Conservation (phyloP, 2,113 vertebrate species). For the Hippopotamus amphibius region DNA sequence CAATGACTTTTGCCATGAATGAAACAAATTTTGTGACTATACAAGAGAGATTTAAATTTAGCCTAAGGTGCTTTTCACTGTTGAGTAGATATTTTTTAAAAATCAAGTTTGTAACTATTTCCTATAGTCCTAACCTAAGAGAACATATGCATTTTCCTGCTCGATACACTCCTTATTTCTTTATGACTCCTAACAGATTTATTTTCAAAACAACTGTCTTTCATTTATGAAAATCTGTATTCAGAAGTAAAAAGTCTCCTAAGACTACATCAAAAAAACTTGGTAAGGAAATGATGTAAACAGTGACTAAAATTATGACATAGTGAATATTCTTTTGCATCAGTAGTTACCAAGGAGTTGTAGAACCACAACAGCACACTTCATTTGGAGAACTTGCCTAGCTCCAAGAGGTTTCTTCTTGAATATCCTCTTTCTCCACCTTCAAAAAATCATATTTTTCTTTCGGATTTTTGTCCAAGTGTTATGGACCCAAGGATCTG, state of each 20-base stretch:
- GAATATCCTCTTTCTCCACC: background rate
- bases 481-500: background rate
- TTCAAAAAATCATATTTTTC: background rate
- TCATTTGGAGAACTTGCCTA: conserved; percentile 17
- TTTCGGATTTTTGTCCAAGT: background rate
- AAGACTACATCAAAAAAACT: background rate
- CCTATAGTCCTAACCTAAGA: background rate
- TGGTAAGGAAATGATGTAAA: conserved; percentile 12
- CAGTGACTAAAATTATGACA: conserved; percentile 39
- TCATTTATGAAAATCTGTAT: background rate
- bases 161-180: background rate
- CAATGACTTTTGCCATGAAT: conserved; percentile 16
- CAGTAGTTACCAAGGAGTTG: background rate
- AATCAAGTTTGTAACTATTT: background rate
- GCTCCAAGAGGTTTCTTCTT: background rate
- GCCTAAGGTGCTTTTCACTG: background rate
- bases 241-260: background rate
- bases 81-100: background rate
- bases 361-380: background rate
- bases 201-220: too few relatives aligned
- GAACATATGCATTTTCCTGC: background rate
- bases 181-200: too few relatives aligned
- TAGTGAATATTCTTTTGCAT: conserved; percentile 3
- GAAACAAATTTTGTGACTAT: background rate
- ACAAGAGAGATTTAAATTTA: too few relatives aligned